phyloP scores from a whole-genome alignment of 1,140 invertebrate genomes.

The Steinernema khuongi region DNA sequence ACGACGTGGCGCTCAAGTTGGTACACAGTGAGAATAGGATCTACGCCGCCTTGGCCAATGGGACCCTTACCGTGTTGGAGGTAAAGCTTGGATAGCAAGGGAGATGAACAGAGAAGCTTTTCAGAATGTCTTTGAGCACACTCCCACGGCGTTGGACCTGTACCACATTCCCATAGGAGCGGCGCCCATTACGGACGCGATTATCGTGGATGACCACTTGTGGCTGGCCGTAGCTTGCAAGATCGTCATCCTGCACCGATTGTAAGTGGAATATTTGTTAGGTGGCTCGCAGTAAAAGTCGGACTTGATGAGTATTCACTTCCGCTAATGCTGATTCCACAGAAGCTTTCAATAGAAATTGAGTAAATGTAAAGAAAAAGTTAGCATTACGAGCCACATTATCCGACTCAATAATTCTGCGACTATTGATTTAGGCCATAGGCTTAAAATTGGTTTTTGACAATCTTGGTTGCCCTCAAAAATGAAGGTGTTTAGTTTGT shows the following conservation, averaged over 20 bases:
- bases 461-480: no score
- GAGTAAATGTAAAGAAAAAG: no score
- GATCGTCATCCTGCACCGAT: slow-evolving; percentile 61
- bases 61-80: slow-evolving; percentile 63
- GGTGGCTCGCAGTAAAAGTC: no score
- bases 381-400: no score
- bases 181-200: slow-evolving; percentile 60
- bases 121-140: slow-evolving; percentile 41
- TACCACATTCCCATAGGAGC: slow-evolving; percentile 63
- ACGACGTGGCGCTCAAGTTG: slow-evolving; percentile 62
- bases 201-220: slow-evolving; percentile 59
- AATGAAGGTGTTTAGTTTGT: no score
- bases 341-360: no score
- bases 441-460: no score
- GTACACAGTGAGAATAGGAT: slow-evolving; percentile 59
- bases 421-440: no score
- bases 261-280: slow-evolving; percentile 47
- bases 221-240: slow-evolving; percentile 63
- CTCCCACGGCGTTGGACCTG: slow-evolving; percentile 57
- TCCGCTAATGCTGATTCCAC: no score
- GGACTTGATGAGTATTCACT: no score
- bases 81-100: slow-evolving; percentile 42
- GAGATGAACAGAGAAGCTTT: slow-evolving; percentile 10
- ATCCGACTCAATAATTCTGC: no score
- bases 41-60: slow-evolving; percentile 63